Conservation (phyloP, 1,140 invertebrate species). For the Zaprionus gabonicus region DNA sequence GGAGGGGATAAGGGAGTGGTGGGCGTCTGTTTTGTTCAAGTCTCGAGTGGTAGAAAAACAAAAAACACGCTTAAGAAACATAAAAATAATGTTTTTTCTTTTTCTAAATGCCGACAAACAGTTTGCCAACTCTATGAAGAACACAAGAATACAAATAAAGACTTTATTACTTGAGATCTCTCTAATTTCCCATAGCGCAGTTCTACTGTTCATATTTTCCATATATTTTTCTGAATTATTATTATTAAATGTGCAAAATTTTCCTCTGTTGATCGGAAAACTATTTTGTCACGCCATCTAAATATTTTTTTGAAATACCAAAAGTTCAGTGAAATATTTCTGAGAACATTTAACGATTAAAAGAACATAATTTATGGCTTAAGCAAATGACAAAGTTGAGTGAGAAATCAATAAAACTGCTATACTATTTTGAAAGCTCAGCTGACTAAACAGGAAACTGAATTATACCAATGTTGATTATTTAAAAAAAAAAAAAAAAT, state of each 20-base stretch:
- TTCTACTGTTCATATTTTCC: neutral
- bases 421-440: neutral
- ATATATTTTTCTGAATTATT: neutral
- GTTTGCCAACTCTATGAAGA: constrained; percentile 13
- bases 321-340: neutral
- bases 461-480: neutral
- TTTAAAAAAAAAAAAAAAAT: too few species aligned
- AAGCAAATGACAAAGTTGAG: neutral
- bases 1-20: neutral
- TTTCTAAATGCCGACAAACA: neutral
- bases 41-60: constrained; percentile 22
- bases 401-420: neutral
- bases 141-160: neutral
- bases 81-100: constrained; percentile 15
- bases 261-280: constrained; percentile 6
- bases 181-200: neutral
- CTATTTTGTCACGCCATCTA: constrained; percentile 11
- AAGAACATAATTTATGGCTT: constrained; percentile 9
- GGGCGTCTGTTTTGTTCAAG: constrained; percentile 6
- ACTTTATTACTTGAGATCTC: neutral
- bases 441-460: neutral
- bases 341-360: neutral
- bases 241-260: neutral
- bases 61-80: constrained; percentile 35
- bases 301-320: constrained; percentile 9